Base-by-base conservation (phyloP, 2,888 invertebrate species). In the Reticulitermes lucifugus region DNA sequence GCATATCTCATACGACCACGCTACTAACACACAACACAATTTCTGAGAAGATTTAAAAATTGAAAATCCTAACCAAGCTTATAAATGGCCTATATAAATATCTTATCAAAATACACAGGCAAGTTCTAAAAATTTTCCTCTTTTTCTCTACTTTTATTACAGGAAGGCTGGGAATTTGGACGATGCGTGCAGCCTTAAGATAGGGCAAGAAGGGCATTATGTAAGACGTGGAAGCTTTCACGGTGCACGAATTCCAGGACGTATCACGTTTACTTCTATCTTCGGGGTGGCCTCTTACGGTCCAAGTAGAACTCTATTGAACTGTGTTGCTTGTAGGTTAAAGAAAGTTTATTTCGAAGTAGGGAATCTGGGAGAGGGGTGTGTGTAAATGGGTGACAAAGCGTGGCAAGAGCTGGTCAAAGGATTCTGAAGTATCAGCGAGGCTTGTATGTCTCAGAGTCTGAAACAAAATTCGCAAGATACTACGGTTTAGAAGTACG, bases 211-310 rank as follows among this genome's bases (percentile, higher is more conserved):
- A 43, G 75, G 18, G 0, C 35, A 43, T 75, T 75, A 75, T 43
- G 35, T 35, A 35, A 35, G 35, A 35, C 4, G 35, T 35, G 35
- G 0, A 35, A 35, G 35, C 35, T 35, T 35, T 35, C 35, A 35
- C 35, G 35, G 35, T 35, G 35, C 35, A 35, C 35, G 35, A 35
- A 35, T 35, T 35, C 35, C 12, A 43, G 75, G 35, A 12, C 75
- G 22, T 22, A 43, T 75, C 41, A 75, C 21, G 75, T 75, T 75
- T 75, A 75, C 75, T 75, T 43, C 2, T 21, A 43, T 75, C 75
- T 75, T 14, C 43, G 75, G 71, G 75, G 75, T 43, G 75, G 18
- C 75, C 2, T 75, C 46, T 75, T 41, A 75, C 21, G 21, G 35
- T 4, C 75, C 75, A 75, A 43, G 71, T 12, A 71, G 25, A 2